Percentiles rank a stretch among this genome's conserved stretches.
Evolutionary conservation across 2,888 invertebrate genomes (phyloP).

Genomic region (Platyscelio sp.): DNA sequence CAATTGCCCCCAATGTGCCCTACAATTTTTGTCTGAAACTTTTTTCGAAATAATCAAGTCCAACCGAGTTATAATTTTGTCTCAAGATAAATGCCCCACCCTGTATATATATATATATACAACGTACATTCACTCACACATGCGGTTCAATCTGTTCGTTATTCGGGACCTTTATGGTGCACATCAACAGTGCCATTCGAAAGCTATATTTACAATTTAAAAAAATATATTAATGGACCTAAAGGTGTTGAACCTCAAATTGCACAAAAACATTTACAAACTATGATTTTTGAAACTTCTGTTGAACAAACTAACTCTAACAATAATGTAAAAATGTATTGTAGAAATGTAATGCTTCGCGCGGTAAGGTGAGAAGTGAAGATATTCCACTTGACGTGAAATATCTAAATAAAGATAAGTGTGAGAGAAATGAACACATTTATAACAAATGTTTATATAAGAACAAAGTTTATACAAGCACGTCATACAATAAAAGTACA

Average conservation of each 20-base stretch:
- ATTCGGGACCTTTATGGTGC: conserved; percentile 27
- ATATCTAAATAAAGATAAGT: background rate
- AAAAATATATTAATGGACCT: conserved; percentile 39
- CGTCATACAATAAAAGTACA: background rate
- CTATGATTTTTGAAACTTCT: conserved; percentile 1
- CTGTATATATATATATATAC: too few species aligned
- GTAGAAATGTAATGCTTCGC: background rate
- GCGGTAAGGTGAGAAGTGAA: background rate
- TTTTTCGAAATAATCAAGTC: too few species aligned
- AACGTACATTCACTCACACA: conserved; percentile 25
- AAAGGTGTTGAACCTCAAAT: conserved; percentile 52
- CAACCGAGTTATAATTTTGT: too few species aligned
- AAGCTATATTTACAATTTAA: conserved; percentile 31
- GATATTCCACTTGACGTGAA: background rate
- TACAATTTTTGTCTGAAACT: too few species aligned
- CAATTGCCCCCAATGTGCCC: too few species aligned
- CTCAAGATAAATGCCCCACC: too few species aligned
- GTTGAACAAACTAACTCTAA: background rate
- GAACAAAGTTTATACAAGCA: background rate
- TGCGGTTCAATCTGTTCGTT: conserved; percentile 3
- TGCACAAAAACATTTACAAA: conserved; percentile 31
- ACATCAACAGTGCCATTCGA: conserved; percentile 31
- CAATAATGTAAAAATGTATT: background rate
- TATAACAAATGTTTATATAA: conserved; percentile 21
- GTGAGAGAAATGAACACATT: background rate